Base-by-base conservation (phyloP, 2,888 invertebrate species). In the Drosophila percnosoma region DNA sequence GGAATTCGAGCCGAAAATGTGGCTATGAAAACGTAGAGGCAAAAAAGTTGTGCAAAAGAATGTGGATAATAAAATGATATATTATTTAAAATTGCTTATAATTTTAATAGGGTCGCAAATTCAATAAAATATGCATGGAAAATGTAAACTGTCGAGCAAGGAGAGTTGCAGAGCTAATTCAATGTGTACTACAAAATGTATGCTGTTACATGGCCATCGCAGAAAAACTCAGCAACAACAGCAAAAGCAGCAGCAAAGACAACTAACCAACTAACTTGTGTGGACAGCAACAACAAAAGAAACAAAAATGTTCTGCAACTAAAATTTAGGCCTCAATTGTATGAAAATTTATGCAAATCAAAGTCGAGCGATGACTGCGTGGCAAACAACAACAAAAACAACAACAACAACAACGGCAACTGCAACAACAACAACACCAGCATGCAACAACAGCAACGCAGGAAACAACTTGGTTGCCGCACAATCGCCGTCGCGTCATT, bases 311-410 rank as follows among this genome's bases (percentile, higher is more conserved):
- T 77, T 68, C 58, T 68, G 62, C 82, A 69, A 88, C 76, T 79
- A 82, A 81, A 82, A 80, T 77, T 76, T 78, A 52, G 86, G 82
- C 83, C 55, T 40, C 78, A 89, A 83, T 81, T 87, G 87, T 89
- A 89, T 85, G 87, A 82, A 89, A 89, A 87, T 85, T 87, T 89
- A 87, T 87, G 81, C 86, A 86, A 82, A 87, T 77, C 74, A 76
- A 86, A 83, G 73, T 67, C 75, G 49, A 84, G 82, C 78, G 75
- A 90, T 90, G 90, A 85, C 78, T 80, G 75, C 79, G 80, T 83
- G 75, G 86, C 83, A 61, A 75, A 70, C 79, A 82, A 75, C 83
- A 73, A 60, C 76, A 73, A 38, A 68, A 74, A 52, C 75, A 66
- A 24, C 73, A 69, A 48, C 80, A 68, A 24, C 73, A 69, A 36